A percentile compares a stretch with the other conserved stretches of the same genome.
Evolutionary conservation across 2,888 invertebrate genomes (phyloP).

Genomic region (Zygaena filipendulae): DNA sequence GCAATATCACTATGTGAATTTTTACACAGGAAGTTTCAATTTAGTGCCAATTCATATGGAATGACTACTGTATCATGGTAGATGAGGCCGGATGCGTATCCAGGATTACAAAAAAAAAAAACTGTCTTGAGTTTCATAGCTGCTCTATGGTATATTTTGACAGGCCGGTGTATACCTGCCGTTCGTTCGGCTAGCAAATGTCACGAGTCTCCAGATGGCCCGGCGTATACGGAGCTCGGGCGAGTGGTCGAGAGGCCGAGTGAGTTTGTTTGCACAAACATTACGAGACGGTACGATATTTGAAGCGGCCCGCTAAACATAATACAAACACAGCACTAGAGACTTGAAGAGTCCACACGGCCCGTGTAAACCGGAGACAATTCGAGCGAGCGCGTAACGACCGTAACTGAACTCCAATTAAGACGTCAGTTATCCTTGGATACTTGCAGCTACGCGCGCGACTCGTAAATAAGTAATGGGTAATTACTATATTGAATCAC

Average conservation of each 20-base stretch:
- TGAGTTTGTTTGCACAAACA: conserved; percentile 61
- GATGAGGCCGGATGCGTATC: conserved; percentile 40
- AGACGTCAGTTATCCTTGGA: conserved; percentile 58
- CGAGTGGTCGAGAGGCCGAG: too few relatives aligned
- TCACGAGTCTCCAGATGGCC: conserved; percentile 63
- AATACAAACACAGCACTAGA: conserved; percentile 57
- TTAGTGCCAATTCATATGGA: conserved; percentile 62
- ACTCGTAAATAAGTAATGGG: conserved; percentile 54
- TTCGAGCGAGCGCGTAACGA: conserved; percentile 46
- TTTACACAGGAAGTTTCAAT: conserved; percentile 64
- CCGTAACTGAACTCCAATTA: conserved; percentile 56
- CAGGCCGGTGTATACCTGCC: conserved; percentile 29
- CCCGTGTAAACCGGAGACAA: conserved; percentile 43
- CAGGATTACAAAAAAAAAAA: conserved; percentile 26
- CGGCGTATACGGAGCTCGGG: conserved; percentile 52
- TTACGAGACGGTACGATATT: conserved; percentile 66
- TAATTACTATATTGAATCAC: conserved; percentile 64
- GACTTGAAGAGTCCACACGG: conserved; percentile 42
- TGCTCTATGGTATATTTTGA: conserved; percentile 35
- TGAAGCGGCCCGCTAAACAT: conserved; percentile 65
- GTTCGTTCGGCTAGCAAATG: conserved; percentile 52
- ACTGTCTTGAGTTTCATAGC: conserved; percentile 30
- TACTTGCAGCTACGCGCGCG: conserved; percentile 38
- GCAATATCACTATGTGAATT: conserved; percentile 50
- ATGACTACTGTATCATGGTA: conserved; percentile 32